These are phyloP conservation scores for Sinohyriopsis cumingii DNA, from an alignment of 2,888 invertebrate species.

Conservation along the genomic window DNA sequence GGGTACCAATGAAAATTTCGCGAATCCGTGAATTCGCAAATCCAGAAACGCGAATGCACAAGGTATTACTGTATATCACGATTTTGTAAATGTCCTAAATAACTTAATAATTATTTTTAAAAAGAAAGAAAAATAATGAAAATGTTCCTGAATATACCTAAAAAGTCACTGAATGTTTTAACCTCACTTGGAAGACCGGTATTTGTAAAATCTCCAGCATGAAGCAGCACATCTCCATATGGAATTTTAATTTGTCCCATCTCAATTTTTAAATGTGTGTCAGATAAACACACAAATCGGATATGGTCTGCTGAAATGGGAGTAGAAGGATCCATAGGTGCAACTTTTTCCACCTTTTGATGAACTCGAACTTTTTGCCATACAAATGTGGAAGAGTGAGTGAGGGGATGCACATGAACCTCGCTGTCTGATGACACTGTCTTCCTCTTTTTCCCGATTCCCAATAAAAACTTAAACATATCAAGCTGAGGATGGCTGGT, in stretches of 20 bases:
- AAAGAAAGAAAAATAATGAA: too few relatives aligned
- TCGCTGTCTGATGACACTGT: too few relatives aligned
- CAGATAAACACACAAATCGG: conserved; percentile 88
- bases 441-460: too few relatives aligned
- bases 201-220: conserved; percentile 89
- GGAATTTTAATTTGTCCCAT: conserved; percentile 79
- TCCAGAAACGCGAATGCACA: too few relatives aligned
- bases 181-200: conserved; percentile 84
- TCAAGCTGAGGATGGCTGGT: too few relatives aligned
- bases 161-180: conserved; percentile 83
- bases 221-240: conserved; percentile 86
- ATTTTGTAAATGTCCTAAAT: too few relatives aligned
- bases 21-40: too few relatives aligned
- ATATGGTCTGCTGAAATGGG: conserved; percentile 68
- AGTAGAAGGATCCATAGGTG: conserved; percentile 41
- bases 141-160: conserved; percentile 74
- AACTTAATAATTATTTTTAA: too few relatives aligned
- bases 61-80: too few relatives aligned
- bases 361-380: conserved; percentile 38
- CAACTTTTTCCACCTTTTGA: conserved; percentile 40
- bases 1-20: too few relatives aligned
- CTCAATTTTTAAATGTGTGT: conserved; percentile 84
- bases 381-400: conserved; percentile 29
- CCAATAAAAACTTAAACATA: too few relatives aligned
- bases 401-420: conserved; percentile 24